phyloP scores from a whole-genome alignment of 2,888 invertebrate genomes.

The Lasioglossum zephyrum region DNA sequence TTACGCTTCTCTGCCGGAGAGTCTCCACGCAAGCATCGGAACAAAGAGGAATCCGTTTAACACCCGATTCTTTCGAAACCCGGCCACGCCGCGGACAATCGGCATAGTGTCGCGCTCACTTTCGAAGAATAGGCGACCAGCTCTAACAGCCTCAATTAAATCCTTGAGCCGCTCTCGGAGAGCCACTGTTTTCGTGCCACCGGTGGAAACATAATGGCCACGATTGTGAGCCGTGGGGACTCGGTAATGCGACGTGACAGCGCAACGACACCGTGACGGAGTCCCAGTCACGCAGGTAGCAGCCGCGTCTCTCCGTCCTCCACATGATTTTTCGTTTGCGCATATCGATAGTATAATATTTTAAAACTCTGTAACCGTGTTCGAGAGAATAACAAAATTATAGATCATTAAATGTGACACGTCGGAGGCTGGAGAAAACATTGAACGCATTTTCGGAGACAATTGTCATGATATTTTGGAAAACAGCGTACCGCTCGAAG shows the following conservation, averaged over 20 bases:
- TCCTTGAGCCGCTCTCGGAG: neutral
- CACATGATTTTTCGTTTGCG: neutral
- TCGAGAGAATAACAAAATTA: neutral
- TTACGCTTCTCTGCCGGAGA: neutral
- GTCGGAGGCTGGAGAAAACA: neutral
- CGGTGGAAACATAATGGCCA: conserved; percentile 28
- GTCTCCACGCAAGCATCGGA: neutral
- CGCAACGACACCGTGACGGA: conserved; percentile 40
- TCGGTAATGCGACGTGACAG: conserved; percentile 40
- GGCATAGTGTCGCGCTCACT: neutral
- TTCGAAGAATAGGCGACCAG: neutral
- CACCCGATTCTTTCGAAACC: conserved; percentile 2
- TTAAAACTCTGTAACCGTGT: neutral
- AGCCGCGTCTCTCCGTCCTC: neutral
- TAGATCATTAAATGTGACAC: neutral
- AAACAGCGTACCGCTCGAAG: too few relatives aligned
- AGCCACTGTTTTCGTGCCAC: conserved; percentile 33
- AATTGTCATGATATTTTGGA: neutral
- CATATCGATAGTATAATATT: neutral
- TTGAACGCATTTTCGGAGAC: too few relatives aligned
- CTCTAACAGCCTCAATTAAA: conserved; percentile 18
- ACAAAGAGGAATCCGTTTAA: conserved; percentile 6
- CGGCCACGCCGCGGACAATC: neutral
- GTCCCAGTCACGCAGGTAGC: conserved; percentile 38
- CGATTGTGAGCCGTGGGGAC: conserved; percentile 29